phyloP scores from a whole-genome alignment of 2,113 vertebrate species.

The Dromaius novaehollandiae region DNA sequence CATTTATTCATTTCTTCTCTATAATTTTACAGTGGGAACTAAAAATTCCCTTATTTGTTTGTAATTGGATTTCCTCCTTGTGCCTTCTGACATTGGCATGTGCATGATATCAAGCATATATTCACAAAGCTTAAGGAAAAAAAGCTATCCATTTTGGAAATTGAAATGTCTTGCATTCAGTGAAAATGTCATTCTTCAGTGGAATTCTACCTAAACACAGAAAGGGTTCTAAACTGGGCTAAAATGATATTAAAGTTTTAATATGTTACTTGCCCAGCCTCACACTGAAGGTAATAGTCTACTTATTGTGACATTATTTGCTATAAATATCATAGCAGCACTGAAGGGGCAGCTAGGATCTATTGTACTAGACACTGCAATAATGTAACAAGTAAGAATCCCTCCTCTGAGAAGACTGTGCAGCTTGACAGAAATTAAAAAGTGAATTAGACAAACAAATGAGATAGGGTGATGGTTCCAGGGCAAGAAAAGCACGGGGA shows the following conservation, averaged over 20 bases:
- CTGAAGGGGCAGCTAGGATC: accelerated
- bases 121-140: background rate
- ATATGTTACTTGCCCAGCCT: background rate
- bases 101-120: background rate
- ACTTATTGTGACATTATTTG: background rate
- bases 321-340: background rate
- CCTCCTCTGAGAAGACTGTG: background rate
- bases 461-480: background rate
- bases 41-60: background rate
- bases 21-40: background rate
- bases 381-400: background rate
- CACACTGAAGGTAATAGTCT: background rate
- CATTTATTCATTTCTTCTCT: background rate
- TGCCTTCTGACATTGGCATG: background rate
- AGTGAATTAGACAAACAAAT: background rate
- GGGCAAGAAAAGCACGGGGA: background rate
- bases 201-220: background rate
- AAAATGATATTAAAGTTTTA: background rate
- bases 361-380: background rate
- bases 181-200: background rate
- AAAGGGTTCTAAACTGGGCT: background rate
- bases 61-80: background rate
- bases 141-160: background rate
- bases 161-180: background rate
- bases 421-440: background rate